phyloP scores from a whole-genome alignment of 2,113 vertebrate genomes.

The sheep (Ovis aries) region ARS-UI_Ramb_v3.0 NC_056059.1:89607501-89608000 shows the following conservation, averaged over 20 bases:
- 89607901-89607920: neutral
- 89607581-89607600: neutral
- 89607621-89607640: neutral
- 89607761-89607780: neutral
- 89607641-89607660: neutral
- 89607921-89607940: neutral
- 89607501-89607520: neutral
- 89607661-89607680: neutral
- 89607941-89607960: neutral
- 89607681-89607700: neutral
- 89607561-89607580: neutral
- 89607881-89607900: neutral
- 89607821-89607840: neutral
- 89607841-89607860: neutral
- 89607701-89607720: neutral
- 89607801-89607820: neutral
- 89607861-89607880: neutral
- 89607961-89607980: neutral
- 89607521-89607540: neutral
- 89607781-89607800: neutral
- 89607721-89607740: neutral
- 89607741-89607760: neutral
- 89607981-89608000: neutral
- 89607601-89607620: neutral
- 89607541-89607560: neutral